phyloP scores from a whole-genome alignment of 2,113 vertebrate genomes.

The Dasypus novemcinctus region DNA sequence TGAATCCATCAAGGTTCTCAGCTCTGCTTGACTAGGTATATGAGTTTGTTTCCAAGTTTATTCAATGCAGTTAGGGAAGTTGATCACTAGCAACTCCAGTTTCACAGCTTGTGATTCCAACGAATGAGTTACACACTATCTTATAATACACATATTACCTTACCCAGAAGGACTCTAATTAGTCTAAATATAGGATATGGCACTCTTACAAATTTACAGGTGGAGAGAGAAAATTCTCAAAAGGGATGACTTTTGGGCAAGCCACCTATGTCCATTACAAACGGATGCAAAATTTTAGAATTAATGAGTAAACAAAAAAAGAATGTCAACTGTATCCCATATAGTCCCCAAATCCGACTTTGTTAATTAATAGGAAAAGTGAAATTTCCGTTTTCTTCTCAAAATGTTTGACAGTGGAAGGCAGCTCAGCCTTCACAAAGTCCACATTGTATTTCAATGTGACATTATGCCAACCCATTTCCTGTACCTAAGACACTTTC shows the following conservation, averaged over 20 bases:
- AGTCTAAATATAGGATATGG: background rate
- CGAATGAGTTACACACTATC: background rate
- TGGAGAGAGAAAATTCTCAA: background rate
- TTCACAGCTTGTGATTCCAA: background rate
- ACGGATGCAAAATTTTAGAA: background rate
- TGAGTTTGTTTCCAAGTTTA: background rate
- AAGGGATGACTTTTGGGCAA: background rate
- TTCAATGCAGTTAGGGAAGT: background rate
- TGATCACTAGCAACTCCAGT: background rate
- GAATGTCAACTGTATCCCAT: background rate
- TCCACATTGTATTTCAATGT: background rate
- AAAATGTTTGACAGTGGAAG: background rate
- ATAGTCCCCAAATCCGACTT: background rate
- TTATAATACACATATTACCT: background rate
- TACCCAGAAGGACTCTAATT: background rate
- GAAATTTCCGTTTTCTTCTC: background rate
- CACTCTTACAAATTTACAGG: background rate
- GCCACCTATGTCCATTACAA: background rate
- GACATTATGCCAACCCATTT: background rate
- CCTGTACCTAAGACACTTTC: background rate
- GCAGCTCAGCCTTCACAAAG: background rate
- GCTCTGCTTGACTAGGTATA: accelerated
- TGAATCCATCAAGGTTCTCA: background rate
- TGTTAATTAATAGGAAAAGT: background rate
- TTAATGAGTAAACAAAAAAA: background rate